These are phyloP conservation scores for Hypena proboscidalis DNA, from an alignment of 2,888 invertebrate species.

Conservation along the genomic window DNA sequence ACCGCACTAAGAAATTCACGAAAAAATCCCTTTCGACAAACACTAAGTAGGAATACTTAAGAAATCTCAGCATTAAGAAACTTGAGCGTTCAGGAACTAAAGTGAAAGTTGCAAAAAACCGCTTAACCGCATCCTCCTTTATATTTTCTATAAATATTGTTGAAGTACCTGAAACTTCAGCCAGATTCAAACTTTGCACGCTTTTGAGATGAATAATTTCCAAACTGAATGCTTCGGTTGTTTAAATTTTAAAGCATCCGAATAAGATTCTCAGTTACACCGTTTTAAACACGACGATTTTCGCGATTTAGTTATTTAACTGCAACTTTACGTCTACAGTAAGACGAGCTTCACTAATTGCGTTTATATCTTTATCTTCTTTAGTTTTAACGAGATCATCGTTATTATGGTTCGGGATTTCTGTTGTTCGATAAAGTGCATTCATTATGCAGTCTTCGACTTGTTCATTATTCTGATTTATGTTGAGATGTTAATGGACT, in stretches of 20 bases:
- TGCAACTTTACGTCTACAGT: neutral
- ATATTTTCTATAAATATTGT: constrained; percentile 48
- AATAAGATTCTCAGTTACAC: constrained; percentile 14
- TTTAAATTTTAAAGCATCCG: constrained; percentile 42
- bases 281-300: constrained; percentile 9
- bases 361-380: neutral
- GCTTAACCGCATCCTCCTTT: constrained; percentile 37
- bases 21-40: constrained; percentile 2
- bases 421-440: too few species aligned
- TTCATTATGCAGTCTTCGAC: too few species aligned
- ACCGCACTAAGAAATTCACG: constrained; percentile 12
- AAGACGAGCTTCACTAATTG: neutral
- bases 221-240: constrained; percentile 33
- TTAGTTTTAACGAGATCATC: too few species aligned
- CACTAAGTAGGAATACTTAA: constrained; percentile 8
- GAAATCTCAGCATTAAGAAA: constrained; percentile 15
- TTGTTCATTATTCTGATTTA: too few species aligned
- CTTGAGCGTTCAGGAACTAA: constrained; percentile 23
- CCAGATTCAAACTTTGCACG: constrained; percentile 37
- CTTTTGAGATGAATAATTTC: constrained; percentile 48
- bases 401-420: too few species aligned
- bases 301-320: neutral
- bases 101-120: constrained; percentile 33
- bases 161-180: constrained; percentile 30
- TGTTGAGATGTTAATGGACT: too few species aligned